Percentiles rank a stretch among this genome's conserved stretches.
Evolutionary conservation across 2,888 invertebrate species (phyloP).

Genomic region (Orthosia gothica): DNA sequence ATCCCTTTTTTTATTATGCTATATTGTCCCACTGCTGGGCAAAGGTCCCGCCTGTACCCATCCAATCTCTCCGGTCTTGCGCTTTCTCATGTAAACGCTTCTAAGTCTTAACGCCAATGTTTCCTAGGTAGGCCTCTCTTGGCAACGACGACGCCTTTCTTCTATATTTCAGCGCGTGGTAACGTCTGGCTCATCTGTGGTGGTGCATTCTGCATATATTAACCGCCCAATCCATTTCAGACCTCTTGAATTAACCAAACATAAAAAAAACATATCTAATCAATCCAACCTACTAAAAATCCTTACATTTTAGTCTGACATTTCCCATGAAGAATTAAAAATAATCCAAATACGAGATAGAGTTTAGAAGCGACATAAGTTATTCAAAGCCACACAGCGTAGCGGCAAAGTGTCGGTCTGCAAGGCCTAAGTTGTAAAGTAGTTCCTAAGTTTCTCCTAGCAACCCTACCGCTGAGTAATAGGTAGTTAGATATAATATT

Average conservation of each 20-base stretch:
- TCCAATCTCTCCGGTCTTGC: too few relatives aligned
- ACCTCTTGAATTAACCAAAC: neutral
- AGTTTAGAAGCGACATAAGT: conserved; percentile 51
- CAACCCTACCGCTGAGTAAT: conserved; percentile 43
- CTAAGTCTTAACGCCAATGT: too few relatives aligned
- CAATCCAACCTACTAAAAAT: neutral
- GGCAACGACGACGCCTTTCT: too few relatives aligned
- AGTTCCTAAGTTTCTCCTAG: conserved; percentile 52
- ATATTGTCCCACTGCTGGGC: too few relatives aligned
- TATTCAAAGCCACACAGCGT: conserved; percentile 56
- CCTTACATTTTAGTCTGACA: conserved; percentile 6
- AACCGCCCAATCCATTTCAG: too few relatives aligned
- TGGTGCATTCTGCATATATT: too few relatives aligned
- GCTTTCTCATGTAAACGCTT: too few relatives aligned
- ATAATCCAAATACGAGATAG: conserved; percentile 38
- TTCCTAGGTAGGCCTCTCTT: too few relatives aligned
- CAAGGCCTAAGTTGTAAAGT: conserved; percentile 58
- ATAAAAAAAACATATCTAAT: neutral
- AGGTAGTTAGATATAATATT: conserved; percentile 44
- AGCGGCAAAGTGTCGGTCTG: conserved; percentile 40
- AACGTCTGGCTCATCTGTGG: too few relatives aligned
- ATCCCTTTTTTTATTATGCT: too few relatives aligned
- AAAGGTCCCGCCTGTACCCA: too few relatives aligned
- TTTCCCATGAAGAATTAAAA: conserved; percentile 33
- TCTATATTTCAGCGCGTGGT: too few relatives aligned